Evolutionary conservation across 2,888 invertebrate species (phyloP), one percentile per base, ranked within the genome.

Genomic region (Cantharis flavilabris): DNA sequence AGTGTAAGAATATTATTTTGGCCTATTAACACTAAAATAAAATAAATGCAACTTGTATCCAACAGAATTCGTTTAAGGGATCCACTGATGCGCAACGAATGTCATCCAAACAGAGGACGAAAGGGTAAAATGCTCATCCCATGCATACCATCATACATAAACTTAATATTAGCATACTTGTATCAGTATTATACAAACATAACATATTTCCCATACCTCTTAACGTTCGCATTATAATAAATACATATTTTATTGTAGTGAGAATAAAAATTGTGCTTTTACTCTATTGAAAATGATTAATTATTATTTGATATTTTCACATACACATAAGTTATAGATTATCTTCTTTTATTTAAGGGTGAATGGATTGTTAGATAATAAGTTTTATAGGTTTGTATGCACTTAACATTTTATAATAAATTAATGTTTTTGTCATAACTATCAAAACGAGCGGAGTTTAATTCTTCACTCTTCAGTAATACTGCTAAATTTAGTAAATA

Each of bases 251-350:
- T 82, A 82, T 82, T 81, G 79, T 80, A 71, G 76, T 81, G 81
- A 73, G 82, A 80, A 81, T 81, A 78, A 79, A 78, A 80, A 82
- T 79, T 80, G 80, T 78, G 80, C 81, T 81, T 69, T 76, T 73
- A 65, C 75, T 69, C 76, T 79, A 79, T 80, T 81, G 77, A 76
- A 63, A 73, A 79, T 82, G 83, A 83, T 83, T 83, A 83, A 83
- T 83, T 83, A 80, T 72, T 79, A 75, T 83, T 83, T 83, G 82
- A 83, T 83, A 81, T 80, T 83, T 82, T 83, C 83, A 82, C 82
- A 73, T 81, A 79, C 78, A 80, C 74, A 82, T 83, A 83, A 82
- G 80, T 83, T 81, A 81, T 78, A 77, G 78, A 81, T 82, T 80
- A 81, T 76, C 77, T 77, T 69, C 64, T 78, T 74, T 78, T 76